Evolutionary conservation across 2,113 vertebrate species (phyloP).

Genomic region (Lophotis ruficrista): DNA sequence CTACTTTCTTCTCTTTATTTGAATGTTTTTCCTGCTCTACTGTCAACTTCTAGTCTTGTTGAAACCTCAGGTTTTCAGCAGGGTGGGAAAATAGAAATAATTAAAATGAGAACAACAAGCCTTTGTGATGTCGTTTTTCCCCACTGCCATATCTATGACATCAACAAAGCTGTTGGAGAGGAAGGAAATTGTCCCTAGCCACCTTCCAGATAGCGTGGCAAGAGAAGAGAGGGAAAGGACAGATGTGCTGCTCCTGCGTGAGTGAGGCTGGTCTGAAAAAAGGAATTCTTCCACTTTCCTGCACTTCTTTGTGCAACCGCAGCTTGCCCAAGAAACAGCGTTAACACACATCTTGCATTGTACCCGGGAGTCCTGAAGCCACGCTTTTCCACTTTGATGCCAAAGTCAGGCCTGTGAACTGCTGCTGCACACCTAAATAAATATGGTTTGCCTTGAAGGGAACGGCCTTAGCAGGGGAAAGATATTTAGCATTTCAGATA

Average conservation of each 20-base stretch:
- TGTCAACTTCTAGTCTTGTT: fast-evolving
- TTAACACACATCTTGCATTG: not conserved
- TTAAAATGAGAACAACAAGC: not conserved
- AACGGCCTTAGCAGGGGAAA: not conserved
- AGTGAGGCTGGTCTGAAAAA: not conserved
- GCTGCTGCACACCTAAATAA: not conserved
- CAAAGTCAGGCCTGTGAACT: not conserved
- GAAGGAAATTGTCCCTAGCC: not conserved
- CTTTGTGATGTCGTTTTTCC: not conserved
- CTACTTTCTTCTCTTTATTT: not conserved
- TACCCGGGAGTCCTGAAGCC: not conserved
- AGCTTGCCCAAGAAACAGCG: not conserved
- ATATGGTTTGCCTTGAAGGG: not conserved
- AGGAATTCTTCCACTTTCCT: not conserved
- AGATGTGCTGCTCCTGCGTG: not conserved
- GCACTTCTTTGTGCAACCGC: not conserved
- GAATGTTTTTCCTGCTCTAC: not conserved
- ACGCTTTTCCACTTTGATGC: not conserved
- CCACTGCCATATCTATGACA: too few relatives aligned
- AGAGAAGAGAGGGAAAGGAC: not conserved
- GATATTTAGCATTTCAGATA: not conserved
- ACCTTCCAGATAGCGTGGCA: not conserved
- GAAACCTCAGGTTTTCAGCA: not conserved
- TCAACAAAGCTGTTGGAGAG: not conserved
- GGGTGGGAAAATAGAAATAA: not conserved